Base-by-base conservation (phyloP, 2,797 vertebrate genomes). In the Artibeus jamaicensis region DNA sequence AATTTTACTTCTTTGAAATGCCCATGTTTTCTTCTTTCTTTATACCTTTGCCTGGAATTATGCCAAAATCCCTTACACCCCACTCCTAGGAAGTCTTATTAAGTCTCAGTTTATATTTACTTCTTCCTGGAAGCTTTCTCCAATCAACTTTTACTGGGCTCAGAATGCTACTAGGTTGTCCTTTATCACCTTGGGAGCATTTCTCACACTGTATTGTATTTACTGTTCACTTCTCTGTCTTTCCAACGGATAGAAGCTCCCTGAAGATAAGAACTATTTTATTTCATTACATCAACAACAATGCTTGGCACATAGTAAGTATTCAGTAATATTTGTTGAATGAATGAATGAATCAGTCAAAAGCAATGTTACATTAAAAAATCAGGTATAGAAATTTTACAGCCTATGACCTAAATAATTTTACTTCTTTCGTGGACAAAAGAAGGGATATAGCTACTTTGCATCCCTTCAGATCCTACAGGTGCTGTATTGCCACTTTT, bases 301-400 rank as follows among this genome's bases (percentile, higher is more conserved):
- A 34, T 81, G 44, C 44, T 48, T 71, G 46, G 22, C 76, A 76
- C 5, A 22, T 39, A 76, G 37, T 62, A 79, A 87, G 19, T 85
- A 50, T 76, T 89, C 39, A 48, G 32, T 86, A 93, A 42, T 77
- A 46, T n/a, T 93, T 92, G 50, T 77, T 77, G 9, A 76, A 14
- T 87, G 39, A 93, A 14, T 87, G 39, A 93, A 86, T 74, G 37
- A 79, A 42, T 22, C 21, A 59, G 39, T 94, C 83, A 76, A 70
- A 94, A 93, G 57, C 39, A 86, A 22, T 70, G 34, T 78, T 86
- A 44, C n/a, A n/a, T 86, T 81, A 95, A 95, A 22, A 91, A 82
- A 39, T 68, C 59, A 92, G 16, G 29, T 77, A 32, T 55, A 67
- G 68, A 86, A 18, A 24, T 93, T 94, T 96, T 94, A 86, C 18